phyloP scores from a whole-genome alignment of 2,888 invertebrate genomes.

The Drosophila borborema region DNA sequence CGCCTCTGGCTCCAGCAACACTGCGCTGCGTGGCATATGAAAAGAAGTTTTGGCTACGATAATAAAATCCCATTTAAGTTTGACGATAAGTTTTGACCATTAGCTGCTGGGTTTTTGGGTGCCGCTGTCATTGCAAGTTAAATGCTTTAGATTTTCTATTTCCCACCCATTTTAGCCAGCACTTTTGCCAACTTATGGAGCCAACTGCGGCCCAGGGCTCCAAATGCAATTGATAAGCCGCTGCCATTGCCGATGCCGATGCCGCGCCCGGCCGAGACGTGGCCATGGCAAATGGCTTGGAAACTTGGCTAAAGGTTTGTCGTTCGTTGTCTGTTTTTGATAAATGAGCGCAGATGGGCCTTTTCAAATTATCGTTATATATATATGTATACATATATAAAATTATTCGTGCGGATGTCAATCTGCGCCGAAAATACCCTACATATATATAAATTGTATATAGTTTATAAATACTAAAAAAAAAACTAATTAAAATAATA shows the following conservation, averaged over 20 bases:
- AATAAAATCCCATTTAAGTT: conserved; percentile 81
- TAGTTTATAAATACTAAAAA: not conserved
- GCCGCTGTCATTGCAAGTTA: conserved; percentile 72
- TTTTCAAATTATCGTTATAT: conserved; percentile 35
- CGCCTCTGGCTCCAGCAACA: too few species aligned
- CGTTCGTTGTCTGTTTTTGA: conserved; percentile 63
- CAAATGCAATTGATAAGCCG: conserved; percentile 71
- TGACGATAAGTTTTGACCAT: conserved; percentile 78
- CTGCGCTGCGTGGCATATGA: conserved; percentile 44
- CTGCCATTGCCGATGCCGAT: conserved; percentile 15
- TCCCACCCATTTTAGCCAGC: conserved; percentile 34
- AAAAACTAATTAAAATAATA: not conserved
- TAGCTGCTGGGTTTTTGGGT: conserved; percentile 54
- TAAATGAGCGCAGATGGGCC: conserved; percentile 59
- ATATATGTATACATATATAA: not conserved
- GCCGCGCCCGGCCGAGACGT: conserved; percentile 32
- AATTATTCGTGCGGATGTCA: conserved; percentile 17
- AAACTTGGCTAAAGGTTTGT: conserved; percentile 62
- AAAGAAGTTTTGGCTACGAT: conserved; percentile 76
- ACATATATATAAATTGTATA: too few species aligned
- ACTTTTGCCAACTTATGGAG: conserved; percentile 59
- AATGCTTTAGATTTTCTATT: conserved; percentile 68
- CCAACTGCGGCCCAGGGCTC: conserved; percentile 54
- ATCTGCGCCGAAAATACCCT: conserved; percentile 2
- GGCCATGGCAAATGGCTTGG: conserved; percentile 67